These are phyloP conservation scores for Oxyruncus cristatus DNA, from an alignment of 2,113 vertebrate species.

Conservation along the genomic window DNA sequence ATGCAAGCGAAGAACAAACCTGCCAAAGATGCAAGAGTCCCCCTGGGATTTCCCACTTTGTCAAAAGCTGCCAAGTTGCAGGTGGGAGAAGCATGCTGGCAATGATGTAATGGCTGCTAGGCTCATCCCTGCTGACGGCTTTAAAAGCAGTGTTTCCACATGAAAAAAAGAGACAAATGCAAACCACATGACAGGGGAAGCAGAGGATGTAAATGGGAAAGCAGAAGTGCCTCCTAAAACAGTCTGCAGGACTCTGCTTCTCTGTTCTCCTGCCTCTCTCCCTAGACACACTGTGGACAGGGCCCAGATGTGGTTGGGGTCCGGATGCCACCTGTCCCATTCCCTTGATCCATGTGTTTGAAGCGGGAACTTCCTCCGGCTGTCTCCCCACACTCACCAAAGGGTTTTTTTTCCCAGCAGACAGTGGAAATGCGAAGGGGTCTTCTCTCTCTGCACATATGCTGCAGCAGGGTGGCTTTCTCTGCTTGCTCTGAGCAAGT, in stretches of 20 bases:
- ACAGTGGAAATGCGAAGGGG: not conserved
- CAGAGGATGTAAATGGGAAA: not conserved
- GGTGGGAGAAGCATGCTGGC: not conserved
- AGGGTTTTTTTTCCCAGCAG: not conserved
- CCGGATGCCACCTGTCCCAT: not conserved
- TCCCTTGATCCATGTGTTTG: not conserved
- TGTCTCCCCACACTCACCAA: not conserved
- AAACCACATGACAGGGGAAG: not conserved
- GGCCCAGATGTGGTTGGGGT: not conserved
- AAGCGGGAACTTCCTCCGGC: not conserved
- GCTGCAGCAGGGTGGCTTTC: not conserved
- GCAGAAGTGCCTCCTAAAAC: not conserved
- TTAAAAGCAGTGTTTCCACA: not conserved
- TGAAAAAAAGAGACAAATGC: not conserved
- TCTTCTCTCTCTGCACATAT: not conserved
- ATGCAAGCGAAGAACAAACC: not conserved
- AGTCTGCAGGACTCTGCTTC: not conserved
- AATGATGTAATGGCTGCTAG: accelerated
- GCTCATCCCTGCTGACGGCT: not conserved
- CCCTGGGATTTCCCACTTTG: not conserved
- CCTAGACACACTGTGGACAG: accelerated
- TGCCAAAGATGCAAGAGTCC: not conserved
- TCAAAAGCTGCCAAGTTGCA: not conserved
- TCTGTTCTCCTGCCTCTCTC: not conserved
- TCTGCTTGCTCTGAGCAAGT: not conserved